phyloP scores from a whole-genome alignment of 2,888 invertebrate species.

The Aspidiotus destructor region DNA sequence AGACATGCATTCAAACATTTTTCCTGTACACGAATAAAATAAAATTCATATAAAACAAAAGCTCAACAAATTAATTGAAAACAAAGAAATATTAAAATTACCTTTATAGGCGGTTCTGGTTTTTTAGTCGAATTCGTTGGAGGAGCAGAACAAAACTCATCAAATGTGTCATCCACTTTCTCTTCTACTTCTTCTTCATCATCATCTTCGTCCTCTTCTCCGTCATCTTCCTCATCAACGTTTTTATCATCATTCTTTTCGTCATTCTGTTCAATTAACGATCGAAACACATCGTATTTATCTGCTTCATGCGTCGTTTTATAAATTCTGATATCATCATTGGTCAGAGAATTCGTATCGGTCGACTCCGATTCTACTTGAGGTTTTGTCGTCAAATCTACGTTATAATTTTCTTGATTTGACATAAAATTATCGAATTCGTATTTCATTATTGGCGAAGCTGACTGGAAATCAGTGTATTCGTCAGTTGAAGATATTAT shows the following conservation, averaged over 20 bases:
- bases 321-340: conserved; percentile 7
- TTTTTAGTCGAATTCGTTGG: too few relatives aligned
- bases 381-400: neutral
- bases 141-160: conserved; percentile 42
- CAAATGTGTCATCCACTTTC: conserved; percentile 39
- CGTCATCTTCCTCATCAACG: conserved; percentile 5
- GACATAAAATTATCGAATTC: conserved; percentile 20
- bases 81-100: neutral
- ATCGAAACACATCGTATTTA: conserved; percentile 34
- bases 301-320: conserved; percentile 24
- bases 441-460: conserved; percentile 23
- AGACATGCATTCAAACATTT: conserved; percentile 46
- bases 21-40: conserved; percentile 33
- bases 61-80: neutral
- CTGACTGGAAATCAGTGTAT: conserved; percentile 36
- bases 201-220: conserved; percentile 27
- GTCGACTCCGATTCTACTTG: neutral
- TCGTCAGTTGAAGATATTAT: conserved; percentile 34
- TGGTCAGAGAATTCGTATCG: conserved; percentile 2
- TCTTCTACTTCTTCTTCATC: conserved; percentile 42
- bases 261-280: conserved; percentile 16
- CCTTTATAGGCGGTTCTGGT: conserved; percentile 7
- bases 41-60: too few relatives aligned
- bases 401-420: neutral
- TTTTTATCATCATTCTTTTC: conserved; percentile 8